Conservation (phyloP, 92 coral and sea anemone genomes). For the Palythoa heliodiscus region DNA sequence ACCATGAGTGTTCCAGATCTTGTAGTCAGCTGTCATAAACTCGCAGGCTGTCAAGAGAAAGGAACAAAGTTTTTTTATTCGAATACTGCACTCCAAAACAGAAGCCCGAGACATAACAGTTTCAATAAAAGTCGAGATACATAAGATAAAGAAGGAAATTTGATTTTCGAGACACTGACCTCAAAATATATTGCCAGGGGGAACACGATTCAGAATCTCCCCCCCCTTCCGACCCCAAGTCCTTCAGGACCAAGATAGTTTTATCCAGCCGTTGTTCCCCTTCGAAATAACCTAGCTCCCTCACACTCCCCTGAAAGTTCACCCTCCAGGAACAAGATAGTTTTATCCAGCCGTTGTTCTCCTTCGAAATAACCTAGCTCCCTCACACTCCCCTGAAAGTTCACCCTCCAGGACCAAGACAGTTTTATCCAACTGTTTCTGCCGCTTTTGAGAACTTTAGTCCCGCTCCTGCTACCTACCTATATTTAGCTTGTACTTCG, state of each 20-base stretch:
- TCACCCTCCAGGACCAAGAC: not conserved
- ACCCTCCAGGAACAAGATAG: too few relatives aligned
- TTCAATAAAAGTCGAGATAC: too few relatives aligned
- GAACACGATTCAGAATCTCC: too few relatives aligned
- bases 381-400: not conserved
- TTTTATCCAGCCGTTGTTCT: too few relatives aligned
- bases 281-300: not conserved
- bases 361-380: not conserved
- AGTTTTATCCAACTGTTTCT: too few relatives aligned
- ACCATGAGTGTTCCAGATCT: constrained; percentile 94
- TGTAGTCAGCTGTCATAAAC: constrained; percentile 84
- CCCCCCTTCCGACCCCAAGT: too few relatives aligned
- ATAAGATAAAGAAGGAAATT: too few relatives aligned
- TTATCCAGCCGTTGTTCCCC: too few relatives aligned
- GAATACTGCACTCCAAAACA: not conserved
- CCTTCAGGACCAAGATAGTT: too few relatives aligned
- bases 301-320: not conserved
- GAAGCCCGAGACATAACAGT: not conserved
- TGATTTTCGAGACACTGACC: too few relatives aligned
- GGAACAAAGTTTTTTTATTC: not conserved
- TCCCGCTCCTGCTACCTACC: constrained; percentile 53
- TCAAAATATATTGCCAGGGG: too few relatives aligned
- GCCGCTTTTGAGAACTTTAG: too few relatives aligned
- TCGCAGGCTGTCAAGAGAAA: constrained; percentile 67
- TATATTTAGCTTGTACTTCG: constrained; percentile 67